These are phyloP conservation scores for Metacarcinus magister DNA, from an alignment of 2,888 invertebrate genomes.

Conservation along the genomic window DNA sequence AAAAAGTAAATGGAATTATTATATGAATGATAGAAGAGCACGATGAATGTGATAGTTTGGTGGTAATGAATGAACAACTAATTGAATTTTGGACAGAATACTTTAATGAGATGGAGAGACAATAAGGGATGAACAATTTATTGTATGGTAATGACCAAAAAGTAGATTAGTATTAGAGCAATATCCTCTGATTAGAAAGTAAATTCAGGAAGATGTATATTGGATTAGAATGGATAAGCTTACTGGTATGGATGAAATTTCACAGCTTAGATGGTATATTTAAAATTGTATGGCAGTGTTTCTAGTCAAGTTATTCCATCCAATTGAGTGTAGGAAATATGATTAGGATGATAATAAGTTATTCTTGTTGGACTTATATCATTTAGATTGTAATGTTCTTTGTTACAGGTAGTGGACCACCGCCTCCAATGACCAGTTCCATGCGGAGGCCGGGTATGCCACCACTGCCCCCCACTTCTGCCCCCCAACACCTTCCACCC, in stretches of 20 bases:
- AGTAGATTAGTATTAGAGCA: neutral
- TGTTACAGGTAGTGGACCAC: conserved; percentile 76
- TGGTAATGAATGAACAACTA: neutral
- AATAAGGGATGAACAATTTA: neutral
- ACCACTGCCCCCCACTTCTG: conserved; percentile 78
- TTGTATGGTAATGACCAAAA: neutral
- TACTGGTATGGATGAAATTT: neutral
- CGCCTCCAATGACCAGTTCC: conserved; percentile 73
- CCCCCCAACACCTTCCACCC: conserved; percentile 78
- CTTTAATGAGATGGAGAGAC: neutral
- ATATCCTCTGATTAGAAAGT: neutral
- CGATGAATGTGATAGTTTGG: neutral
- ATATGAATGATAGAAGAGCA: neutral
- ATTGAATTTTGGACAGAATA: neutral
- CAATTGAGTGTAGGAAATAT: neutral
- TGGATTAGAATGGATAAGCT: neutral
- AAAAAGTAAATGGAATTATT: neutral
- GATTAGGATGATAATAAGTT: neutral
- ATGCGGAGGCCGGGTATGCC: conserved; percentile 75
- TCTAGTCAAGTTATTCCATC: neutral
- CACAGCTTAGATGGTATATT: neutral
- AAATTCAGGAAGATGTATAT: neutral
- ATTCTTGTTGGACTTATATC: neutral
- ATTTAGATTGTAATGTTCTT: neutral
- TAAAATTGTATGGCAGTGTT: neutral